Conservation (phyloP, 1,140 invertebrate genomes). For the Trissolcus basalis region DNA sequence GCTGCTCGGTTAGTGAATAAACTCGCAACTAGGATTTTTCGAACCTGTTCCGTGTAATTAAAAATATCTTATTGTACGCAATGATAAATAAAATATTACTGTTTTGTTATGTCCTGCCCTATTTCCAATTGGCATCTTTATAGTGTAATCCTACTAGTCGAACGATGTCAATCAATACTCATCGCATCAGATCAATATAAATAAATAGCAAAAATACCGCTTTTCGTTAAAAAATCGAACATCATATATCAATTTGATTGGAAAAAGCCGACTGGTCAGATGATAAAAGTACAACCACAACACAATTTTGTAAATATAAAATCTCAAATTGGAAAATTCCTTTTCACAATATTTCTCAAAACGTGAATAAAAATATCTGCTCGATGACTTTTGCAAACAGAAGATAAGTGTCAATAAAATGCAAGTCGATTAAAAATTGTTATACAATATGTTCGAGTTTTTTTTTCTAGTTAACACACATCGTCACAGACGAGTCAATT, state of each 20-base stretch:
- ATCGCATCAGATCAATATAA: constrained; percentile 28
- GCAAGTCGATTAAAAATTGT: constrained; percentile 3
- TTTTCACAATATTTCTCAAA: constrained; percentile 3
- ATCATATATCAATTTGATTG: constrained; percentile 11
- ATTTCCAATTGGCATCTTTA: constrained; percentile 10
- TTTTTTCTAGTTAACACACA: constrained; percentile 12
- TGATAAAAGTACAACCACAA: not conserved
- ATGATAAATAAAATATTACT: constrained; percentile 10
- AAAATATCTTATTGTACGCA: constrained; percentile 10
- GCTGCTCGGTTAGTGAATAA: constrained; percentile 13
- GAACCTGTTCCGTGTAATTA: constrained; percentile 2
- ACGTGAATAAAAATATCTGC: not conserved
- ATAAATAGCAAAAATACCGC: constrained; percentile 48
- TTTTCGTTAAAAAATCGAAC: constrained; percentile 20
- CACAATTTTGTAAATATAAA: not conserved
- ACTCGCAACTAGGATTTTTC: not conserved
- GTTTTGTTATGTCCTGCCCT: constrained; percentile 13
- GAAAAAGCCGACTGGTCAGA: not conserved
- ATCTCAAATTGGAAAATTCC: not conserved
- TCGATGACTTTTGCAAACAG: too few species aligned
- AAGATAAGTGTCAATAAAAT: too few species aligned
- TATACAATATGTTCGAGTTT: constrained; percentile 11
- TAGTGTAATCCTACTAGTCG: constrained; percentile 10
- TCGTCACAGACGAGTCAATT: constrained; percentile 5
- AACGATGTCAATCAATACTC: constrained; percentile 23